A percentile compares a stretch with the other conserved stretches of the same genome.
Conservation (phyloP, 2,113 vertebrate genomes). For the Vicugna pacos region DNA sequence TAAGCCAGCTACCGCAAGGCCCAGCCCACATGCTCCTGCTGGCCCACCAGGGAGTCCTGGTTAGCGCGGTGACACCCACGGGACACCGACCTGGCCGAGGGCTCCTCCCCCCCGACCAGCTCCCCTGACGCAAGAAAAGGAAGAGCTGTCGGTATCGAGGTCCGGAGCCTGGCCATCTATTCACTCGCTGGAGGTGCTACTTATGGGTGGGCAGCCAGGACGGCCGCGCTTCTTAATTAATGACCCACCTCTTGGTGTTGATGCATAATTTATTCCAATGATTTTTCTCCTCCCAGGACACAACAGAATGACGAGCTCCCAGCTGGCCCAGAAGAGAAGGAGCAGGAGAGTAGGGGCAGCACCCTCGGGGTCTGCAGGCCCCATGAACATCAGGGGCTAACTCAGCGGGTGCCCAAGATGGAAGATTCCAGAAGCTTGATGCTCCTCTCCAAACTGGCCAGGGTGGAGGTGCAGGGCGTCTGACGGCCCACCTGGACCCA, state of each 20-base stretch:
- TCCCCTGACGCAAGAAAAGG: rapidly evolving
- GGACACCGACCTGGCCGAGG: rapidly evolving
- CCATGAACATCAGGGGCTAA: rapidly evolving
- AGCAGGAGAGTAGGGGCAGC: rapidly evolving
- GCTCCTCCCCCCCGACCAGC: neutral
- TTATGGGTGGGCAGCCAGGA: rapidly evolving
- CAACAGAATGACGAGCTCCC: rapidly evolving
- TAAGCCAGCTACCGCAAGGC: too few relatives aligned
- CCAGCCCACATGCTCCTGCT: too few relatives aligned
- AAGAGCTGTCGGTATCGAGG: neutral
- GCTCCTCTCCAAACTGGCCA: too few relatives aligned
- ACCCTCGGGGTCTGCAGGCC: rapidly evolving
- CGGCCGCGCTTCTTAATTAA: neutral
- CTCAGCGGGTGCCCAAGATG: too few relatives aligned
- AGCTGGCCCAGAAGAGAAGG: neutral
- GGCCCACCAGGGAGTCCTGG: rapidly evolving
- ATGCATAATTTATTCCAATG: neutral
- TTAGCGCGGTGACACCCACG: rapidly evolving
- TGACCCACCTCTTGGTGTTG: neutral
- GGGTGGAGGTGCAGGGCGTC: too few relatives aligned
- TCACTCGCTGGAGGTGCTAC: too few relatives aligned
- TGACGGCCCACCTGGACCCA: too few relatives aligned
- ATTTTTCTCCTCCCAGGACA: neutral
- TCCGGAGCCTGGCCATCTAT: rapidly evolving
- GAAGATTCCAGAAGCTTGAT: too few relatives aligned